phyloP scores from a whole-genome alignment of 1,140 invertebrate species.

The Saccostrea glomerata region DNA sequence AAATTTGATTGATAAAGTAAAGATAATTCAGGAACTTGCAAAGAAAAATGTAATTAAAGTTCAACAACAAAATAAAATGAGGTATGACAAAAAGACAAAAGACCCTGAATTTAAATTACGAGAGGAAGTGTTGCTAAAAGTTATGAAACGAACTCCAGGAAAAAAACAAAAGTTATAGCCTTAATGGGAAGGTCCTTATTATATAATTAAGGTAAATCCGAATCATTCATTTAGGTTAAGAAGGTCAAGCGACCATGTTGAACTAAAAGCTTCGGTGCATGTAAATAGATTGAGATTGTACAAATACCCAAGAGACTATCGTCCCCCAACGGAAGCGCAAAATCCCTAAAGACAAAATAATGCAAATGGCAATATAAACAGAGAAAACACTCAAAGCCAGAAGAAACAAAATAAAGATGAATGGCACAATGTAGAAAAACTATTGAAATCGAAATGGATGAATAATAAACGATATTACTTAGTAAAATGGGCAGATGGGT shows the following conservation, averaged over 20 bases:
- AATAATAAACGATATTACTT: not conserved
- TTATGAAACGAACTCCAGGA: not conserved
- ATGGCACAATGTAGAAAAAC: not conserved
- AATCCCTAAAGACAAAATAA: no score
- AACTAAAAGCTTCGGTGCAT: not conserved
- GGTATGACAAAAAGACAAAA: constrained; percentile 47
- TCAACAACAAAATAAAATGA: constrained; percentile 2
- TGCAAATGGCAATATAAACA: no score
- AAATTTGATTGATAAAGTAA: not conserved
- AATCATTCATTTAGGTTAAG: constrained; percentile 4
- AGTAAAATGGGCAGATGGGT: no score
- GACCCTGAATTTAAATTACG: constrained; percentile 44
- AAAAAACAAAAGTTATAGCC: not conserved
- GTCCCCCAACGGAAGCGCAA: not conserved
- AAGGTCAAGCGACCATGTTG: not conserved
- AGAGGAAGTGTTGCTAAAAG: constrained; percentile 47
- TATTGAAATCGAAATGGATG: no score
- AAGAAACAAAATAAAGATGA: no score
- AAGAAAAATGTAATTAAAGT: not conserved
- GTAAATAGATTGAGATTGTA: not conserved
- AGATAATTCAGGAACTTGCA: not conserved
- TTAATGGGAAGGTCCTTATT: constrained; percentile 7
- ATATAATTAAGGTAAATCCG: not conserved
- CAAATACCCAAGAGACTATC: not conserved
- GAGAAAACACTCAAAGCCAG: no score